Evolutionary conservation across 2,797 vertebrate genomes (phyloP).

Genomic region (Manis pentadactyla): DNA sequence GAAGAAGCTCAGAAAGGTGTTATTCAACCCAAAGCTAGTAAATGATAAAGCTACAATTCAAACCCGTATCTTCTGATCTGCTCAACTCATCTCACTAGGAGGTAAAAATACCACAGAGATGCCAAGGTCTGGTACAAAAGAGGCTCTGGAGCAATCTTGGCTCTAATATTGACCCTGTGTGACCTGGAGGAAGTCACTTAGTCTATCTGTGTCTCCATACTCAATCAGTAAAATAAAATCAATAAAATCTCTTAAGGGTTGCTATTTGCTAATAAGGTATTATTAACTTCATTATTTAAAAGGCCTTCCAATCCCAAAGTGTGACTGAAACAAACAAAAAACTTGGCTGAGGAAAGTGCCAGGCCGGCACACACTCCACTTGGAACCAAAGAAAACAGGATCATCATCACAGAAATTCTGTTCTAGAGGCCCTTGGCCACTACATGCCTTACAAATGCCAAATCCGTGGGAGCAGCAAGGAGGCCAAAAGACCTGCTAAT

Average conservation of each 20-base stretch:
- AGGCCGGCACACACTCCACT: not conserved
- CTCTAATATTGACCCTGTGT: not conserved
- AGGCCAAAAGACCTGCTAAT: not conserved
- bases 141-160: not conserved
- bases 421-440: not conserved
- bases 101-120: not conserved
- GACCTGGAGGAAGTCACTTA: not conserved
- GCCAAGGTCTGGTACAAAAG: not conserved
- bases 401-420: not conserved
- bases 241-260: not conserved
- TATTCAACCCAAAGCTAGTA: not conserved
- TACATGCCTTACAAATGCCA: not conserved
- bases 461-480: not conserved
- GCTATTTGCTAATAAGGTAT: not conserved
- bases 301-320: not conserved
- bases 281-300: not conserved
- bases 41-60: not conserved
- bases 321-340: not conserved
- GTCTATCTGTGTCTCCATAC: not conserved
- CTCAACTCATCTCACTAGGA: not conserved
- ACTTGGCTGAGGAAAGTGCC: not conserved
- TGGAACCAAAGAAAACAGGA: constrained; percentile 40
- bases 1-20: constrained; percentile 40
- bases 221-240: not conserved
- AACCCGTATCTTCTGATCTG: not conserved